Conservation (phyloP, 2,797 vertebrate genomes). For the Falco berigora region DNA sequence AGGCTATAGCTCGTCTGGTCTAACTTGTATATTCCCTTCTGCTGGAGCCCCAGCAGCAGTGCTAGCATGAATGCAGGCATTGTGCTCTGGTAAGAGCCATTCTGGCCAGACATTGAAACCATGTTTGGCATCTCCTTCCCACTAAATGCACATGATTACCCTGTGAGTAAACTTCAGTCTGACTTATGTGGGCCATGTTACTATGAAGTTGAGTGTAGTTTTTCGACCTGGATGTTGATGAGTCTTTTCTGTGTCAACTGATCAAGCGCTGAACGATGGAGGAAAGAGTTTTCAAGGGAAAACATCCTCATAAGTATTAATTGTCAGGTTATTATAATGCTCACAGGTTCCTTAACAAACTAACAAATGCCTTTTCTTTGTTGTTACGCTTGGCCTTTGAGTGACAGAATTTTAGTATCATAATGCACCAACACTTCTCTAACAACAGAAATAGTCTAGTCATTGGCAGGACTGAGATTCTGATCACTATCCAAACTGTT, state of each 20-base stretch:
- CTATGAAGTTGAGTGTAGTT: background rate
- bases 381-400: background rate
- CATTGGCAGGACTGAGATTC: background rate
- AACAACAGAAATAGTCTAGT: background rate
- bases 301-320: background rate
- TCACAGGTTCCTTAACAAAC: background rate
- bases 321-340: background rate
- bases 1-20: background rate
- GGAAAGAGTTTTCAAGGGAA: background rate
- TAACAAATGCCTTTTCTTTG: background rate
- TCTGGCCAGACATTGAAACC: background rate
- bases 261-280: background rate
- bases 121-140: background rate
- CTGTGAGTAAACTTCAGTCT: background rate
- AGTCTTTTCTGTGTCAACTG: background rate
- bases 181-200: too few species aligned
- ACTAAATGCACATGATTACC: fast-evolving
- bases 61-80: background rate
- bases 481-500: background rate
- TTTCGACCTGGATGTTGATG: background rate
- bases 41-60: background rate
- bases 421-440: background rate
- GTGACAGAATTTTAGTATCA: background rate
- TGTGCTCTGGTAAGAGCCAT: background rate
- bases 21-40: background rate